phyloP scores from a whole-genome alignment of 2,113 vertebrate species.

The Misgurnus mizolepis region DNA sequence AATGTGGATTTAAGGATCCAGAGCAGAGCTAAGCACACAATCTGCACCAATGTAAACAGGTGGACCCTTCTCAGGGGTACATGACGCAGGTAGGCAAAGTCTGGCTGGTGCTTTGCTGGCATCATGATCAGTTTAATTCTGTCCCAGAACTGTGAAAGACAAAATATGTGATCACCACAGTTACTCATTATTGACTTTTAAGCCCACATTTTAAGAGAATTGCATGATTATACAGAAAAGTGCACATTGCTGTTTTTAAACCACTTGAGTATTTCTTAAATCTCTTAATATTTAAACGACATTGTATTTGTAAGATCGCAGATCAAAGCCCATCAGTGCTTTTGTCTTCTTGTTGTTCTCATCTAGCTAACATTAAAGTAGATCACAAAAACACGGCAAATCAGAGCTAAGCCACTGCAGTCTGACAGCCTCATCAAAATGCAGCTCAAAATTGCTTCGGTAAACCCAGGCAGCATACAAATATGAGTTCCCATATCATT shows the following conservation, averaged over 20 bases:
- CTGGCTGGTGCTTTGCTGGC: slow-evolving; percentile 96
- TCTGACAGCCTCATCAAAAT: slow-evolving; percentile 44
- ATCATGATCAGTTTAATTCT: slow-evolving; percentile 95
- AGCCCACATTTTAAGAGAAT: neutral
- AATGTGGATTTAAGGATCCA: slow-evolving; percentile 89
- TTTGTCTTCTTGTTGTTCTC: neutral
- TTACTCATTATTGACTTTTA: neutral
- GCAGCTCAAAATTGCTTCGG: slow-evolving; percentile 14
- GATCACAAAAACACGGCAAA: slow-evolving; percentile 3
- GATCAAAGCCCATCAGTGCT: neutral
- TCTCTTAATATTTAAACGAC: neutral
- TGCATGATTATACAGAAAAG: neutral
- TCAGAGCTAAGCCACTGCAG: slow-evolving; percentile 16
- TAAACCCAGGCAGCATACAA: slow-evolving; percentile 30
- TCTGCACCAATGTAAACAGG: slow-evolving; percentile 91
- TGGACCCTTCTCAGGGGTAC: slow-evolving; percentile 91
- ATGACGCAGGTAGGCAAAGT: slow-evolving; percentile 86
- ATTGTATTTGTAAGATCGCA: slow-evolving; percentile 4
- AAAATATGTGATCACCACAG: rapidly evolving
- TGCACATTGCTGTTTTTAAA: neutral
- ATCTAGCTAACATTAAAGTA: slow-evolving; percentile 16
- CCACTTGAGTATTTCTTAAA: too few species aligned
- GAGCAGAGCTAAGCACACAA: slow-evolving; percentile 86
- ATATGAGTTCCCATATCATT: slow-evolving; percentile 12
- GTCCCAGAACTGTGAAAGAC: slow-evolving; percentile 87